These are phyloP conservation scores for Linnaemya vulpina DNA, from an alignment of 2,888 invertebrate species.

Conservation along the genomic window DNA sequence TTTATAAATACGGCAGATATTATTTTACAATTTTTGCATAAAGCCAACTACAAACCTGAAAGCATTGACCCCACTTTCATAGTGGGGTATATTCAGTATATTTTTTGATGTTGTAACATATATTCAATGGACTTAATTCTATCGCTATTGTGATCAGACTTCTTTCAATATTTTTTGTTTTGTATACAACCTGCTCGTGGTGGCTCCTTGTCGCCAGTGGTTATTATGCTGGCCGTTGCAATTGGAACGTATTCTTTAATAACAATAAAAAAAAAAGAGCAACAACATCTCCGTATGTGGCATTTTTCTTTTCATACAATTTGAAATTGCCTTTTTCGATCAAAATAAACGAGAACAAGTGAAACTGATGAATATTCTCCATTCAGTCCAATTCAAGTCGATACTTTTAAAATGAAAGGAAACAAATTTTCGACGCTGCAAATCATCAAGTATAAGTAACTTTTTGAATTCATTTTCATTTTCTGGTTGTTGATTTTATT, in stretches of 20 bases:
- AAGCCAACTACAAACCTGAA: too few species aligned
- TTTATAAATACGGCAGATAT: too few species aligned
- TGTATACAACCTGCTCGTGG: too few species aligned
- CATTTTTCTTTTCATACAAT: slow-evolving; percentile 30
- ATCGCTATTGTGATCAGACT: too few species aligned
- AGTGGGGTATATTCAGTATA: too few species aligned
- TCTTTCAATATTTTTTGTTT: too few species aligned
- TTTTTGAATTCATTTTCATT: slow-evolving; percentile 52
- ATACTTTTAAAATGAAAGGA: not conserved
- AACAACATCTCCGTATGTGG: too few species aligned
- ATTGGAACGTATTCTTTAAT: not conserved
- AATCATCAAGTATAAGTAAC: slow-evolving; percentile 42
- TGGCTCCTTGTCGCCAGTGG: not conserved
- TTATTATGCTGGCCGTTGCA: not conserved
- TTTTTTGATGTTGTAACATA: too few species aligned
- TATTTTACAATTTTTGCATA: too few species aligned
- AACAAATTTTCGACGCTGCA: not conserved
- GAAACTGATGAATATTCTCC: slow-evolving; percentile 7
- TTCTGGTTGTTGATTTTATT: slow-evolving; percentile 48
- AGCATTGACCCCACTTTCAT: too few species aligned
- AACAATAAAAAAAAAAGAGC: not conserved
- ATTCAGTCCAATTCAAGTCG: not conserved
- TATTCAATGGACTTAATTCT: too few species aligned
- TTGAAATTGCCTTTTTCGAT: slow-evolving; percentile 23
- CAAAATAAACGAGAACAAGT: not conserved